A percentile compares a stretch with the other conserved stretches of the same genome.
Evolutionary conservation across 1,140 invertebrate genomes (phyloP).

Genomic region (Leptinotarsa defecta): DNA sequence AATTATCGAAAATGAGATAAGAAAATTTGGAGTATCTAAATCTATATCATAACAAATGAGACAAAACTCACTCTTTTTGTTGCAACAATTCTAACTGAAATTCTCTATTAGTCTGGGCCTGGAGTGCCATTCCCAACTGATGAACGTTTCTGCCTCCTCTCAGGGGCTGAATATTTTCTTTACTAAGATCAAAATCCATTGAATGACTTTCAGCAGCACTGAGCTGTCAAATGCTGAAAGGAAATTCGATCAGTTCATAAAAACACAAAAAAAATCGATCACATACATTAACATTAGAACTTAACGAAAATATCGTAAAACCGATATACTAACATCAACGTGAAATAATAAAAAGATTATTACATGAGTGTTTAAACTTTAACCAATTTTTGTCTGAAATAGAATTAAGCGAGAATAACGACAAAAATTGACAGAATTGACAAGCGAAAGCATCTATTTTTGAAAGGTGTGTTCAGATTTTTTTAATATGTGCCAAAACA

Average conservation of each 20-base stretch:
- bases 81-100: slow-evolving; percentile 61
- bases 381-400: not conserved
- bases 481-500: too few relatives aligned
- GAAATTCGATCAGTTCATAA: slow-evolving; percentile 12
- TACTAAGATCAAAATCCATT: slow-evolving; percentile 74
- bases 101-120: slow-evolving; percentile 71
- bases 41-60: slow-evolving; percentile 1
- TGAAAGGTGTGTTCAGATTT: too few relatives aligned
- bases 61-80: slow-evolving; percentile 62
- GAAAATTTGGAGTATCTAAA: too few relatives aligned
- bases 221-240: slow-evolving; percentile 31
- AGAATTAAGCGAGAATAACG: not conserved
- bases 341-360: not conserved
- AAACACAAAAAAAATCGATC: slow-evolving; percentile 20
- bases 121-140: slow-evolving; percentile 73
- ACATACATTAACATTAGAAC: not conserved
- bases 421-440: slow-evolving; percentile 11
- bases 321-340: not conserved
- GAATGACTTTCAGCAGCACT: slow-evolving; percentile 35
- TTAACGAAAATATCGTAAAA: not conserved
- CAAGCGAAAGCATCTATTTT: not conserved
- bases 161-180: slow-evolving; percentile 91
- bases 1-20: too few relatives aligned
- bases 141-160: slow-evolving; percentile 78
- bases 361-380: not conserved